Evolutionary conservation across 2,797 vertebrate species (phyloP), one percentile per base, ranked within the genome.

Genomic region (Onychomys leucogaster): DNA sequence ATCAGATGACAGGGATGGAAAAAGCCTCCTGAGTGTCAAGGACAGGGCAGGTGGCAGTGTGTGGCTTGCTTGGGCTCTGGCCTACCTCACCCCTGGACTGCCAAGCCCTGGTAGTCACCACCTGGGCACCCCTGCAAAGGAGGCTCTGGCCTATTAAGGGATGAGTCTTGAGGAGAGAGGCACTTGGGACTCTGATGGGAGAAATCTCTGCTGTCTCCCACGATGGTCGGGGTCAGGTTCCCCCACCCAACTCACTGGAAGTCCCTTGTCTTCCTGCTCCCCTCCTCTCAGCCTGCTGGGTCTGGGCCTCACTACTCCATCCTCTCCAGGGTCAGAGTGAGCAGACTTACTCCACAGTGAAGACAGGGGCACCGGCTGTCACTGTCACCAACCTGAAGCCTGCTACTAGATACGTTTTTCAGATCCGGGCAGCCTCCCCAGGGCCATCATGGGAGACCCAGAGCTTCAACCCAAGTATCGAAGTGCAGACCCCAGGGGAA

Each of bases 341-440:
- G 97, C 99, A 99, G 97, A 99, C 99, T 73, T 99, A 99, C 97
- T 99, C 99, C 2, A 99, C 99, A 0, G 99, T 99, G 98, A 99
- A 99, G 98, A 99, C 99, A 0, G 98, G 99, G 3, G 98, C 99
- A 27, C 99, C 99, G 0, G 98, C 99, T 0, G 99, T 99, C 98
- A 99, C 99, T 0, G 98, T 99, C 97, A 99, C 99, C 98, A 99
- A 99, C 98, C 98, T 99, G 96, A 99, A 99, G 97, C 99, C 99
- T 0, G 99, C 99, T 43, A 99, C 99, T 61, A 99, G 99, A 96
- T 99, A 99, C 34, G 98, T 99, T 97, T 99, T 99, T 98, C 99
- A 99, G 98, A 99, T 99, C 98, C 98, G 99, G 71, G 98, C 96
- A 3, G 98, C 98, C 97, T 99, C 94, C 97, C 49, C 97, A 88